Base-by-base conservation (phyloP, 2,888 invertebrate genomes). In the Drosophila algonquin region DNA sequence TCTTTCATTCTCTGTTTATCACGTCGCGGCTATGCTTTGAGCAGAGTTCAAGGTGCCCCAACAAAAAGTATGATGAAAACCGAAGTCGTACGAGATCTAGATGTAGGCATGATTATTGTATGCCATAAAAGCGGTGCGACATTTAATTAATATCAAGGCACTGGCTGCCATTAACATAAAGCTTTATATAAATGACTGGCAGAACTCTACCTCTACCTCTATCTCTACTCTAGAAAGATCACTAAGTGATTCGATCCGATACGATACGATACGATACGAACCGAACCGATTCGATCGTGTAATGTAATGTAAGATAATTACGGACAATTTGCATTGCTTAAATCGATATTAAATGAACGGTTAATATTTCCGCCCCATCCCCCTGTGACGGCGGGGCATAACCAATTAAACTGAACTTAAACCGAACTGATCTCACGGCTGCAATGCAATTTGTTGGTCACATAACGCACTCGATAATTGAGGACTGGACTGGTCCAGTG, bases 11-110 rank as follows among this genome's bases (percentile, higher is more conserved):
- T 63, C 54, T 27, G 54, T 76, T 70, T 58, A 72, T 71, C 75
- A 70, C 69, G 73, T 57, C 71, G 75, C 65, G 60, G 67, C 73
- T 58, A 52, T 48, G 72, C 63, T 68, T 68, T 56, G 51, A 61
- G 56, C 76, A 67, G 69, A 82, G 83, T 85, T 84, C 85, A 84
- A 85, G 84, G 85, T 63, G 63, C 60, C 46, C 44, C 35, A 52
- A 40, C 62, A 45, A 47, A 59, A 59, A 58, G 55, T 62, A 44
- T 56, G 69, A 58, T 64, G 67, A 27, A 60, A 67, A 60, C 58
- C 46, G 48, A 45, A 24, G 14, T 32, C 55, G 57, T 24, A 24
- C 24, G 24, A 24, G 50, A 47, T 55, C 54, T 55, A 47, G 63
- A 60, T 68, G 52, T 71, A 51, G 32, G 50, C 50, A 50, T 67